Percentiles rank a stretch among this genome's conserved stretches.
phyloP scores from a whole-genome alignment of 2,113 vertebrate species.

The Poecilia latipinna region DNA sequence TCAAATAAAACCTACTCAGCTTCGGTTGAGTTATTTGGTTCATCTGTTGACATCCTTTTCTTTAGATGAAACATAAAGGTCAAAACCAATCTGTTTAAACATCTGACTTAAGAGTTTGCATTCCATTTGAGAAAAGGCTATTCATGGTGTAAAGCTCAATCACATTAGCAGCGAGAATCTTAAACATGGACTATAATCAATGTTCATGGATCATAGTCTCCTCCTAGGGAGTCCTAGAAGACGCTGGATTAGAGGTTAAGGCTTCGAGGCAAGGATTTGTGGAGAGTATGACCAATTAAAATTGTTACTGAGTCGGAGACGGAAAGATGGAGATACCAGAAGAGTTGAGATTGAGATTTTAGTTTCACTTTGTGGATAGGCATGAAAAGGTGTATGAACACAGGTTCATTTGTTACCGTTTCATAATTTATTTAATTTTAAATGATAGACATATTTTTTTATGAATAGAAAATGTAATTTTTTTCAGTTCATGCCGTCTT shows the following conservation, averaged over 20 bases:
- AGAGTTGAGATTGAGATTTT: neutral
- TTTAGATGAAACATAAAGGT: neutral
- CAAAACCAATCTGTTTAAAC: neutral
- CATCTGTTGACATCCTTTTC: neutral
- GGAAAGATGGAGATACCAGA: neutral
- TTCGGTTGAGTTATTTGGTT: neutral
- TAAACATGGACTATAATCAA: neutral
- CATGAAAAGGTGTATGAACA: neutral
- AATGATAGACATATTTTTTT: too few species aligned
- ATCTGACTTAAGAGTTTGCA: neutral
- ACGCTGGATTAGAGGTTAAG: neutral
- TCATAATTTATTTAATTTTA: neutral
- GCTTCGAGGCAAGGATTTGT: neutral
- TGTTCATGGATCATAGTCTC: neutral
- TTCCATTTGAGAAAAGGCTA: too few species aligned
- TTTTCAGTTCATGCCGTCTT: neutral
- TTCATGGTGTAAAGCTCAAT: too few species aligned
- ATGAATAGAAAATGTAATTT: too few species aligned
- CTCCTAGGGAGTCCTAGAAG: neutral
- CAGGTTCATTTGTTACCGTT: neutral
- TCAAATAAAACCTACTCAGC: neutral
- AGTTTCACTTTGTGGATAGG: too few species aligned
- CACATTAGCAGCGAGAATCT: neutral
- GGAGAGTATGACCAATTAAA: neutral
- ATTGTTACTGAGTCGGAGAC: neutral